phyloP scores from a whole-genome alignment of 2,797 vertebrate genomes.

The Sternotherus odoratus region DNA sequence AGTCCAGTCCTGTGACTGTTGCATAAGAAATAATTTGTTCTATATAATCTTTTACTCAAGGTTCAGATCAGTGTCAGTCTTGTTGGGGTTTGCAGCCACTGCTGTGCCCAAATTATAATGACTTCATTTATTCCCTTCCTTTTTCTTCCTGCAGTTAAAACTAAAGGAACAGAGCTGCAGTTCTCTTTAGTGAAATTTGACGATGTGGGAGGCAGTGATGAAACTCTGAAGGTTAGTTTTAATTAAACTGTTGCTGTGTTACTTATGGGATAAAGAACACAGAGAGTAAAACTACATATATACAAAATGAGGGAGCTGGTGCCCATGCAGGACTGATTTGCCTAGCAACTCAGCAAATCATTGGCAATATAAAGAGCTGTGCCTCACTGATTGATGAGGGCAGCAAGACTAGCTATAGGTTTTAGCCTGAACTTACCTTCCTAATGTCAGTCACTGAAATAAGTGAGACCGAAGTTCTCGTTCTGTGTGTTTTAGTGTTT shows the following conservation, averaged over 20 bases:
- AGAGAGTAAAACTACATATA: not conserved
- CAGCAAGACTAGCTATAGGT: not conserved
- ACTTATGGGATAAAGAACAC: not conserved
- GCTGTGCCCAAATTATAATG: not conserved
- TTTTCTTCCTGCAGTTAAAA: conserved; percentile 77
- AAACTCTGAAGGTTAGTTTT: conserved; percentile 86
- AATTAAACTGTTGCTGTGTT: not conserved
- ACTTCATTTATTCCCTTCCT: not conserved
- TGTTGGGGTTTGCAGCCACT: not conserved
- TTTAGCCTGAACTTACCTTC: not conserved
- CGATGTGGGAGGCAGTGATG: conserved; percentile 93
- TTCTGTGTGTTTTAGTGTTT: not conserved
- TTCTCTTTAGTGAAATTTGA: conserved; percentile 88
- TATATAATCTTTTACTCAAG: not conserved
- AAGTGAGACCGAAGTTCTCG: not conserved
- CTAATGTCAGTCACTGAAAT: not conserved
- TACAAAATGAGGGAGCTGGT: not conserved
- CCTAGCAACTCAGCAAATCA: not conserved
- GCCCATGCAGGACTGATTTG: not conserved
- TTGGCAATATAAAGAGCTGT: not conserved
- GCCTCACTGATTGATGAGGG: not conserved
- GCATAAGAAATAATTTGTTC: not conserved
- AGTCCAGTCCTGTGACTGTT: not conserved
- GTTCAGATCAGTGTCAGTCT: not conserved
- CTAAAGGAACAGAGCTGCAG: conserved; percentile 83